Base-by-base conservation (phyloP, 1,140 invertebrate genomes). In the Pseudomyrmex gracilis region DNA sequence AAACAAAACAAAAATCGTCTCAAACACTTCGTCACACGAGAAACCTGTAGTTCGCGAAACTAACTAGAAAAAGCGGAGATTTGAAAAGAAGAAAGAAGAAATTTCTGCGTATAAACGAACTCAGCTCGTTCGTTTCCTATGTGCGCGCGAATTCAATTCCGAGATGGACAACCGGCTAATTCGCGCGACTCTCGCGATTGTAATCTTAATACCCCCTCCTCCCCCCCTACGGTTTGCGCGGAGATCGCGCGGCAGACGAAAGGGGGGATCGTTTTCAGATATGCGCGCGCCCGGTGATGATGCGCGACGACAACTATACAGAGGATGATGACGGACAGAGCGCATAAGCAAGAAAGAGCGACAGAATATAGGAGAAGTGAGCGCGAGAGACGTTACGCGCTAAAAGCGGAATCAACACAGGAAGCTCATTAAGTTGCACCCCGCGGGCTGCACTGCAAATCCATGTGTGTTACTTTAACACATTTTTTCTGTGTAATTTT, bases 371-470 rank as follows among this genome's bases (percentile, higher is more conserved):
- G 58, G 43, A 55, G 57, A 45, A 83, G 51, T 17, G 60, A 57
- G 53, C 55, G 71, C 7, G 80, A 89, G 84, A 84, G 74, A 84
- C 80, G 63, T 89, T 86, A 86, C 76, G 87, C 87, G 85, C 66
- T 87, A 90, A 86, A 90, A 90, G 84, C 89, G 89, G 89, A 88
- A 90, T 83, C 89, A 88, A 89, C 89, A 87, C 87, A 89, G 89
- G 89, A 90, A 90, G 87, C 89, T 90, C 89, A 90, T 90, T 90
- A 90, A 90, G 89, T 90, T 90, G 83, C 86, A 87, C 85, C 89
- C 89, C 86, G 87, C 85, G 89, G 87, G 86, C 88, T n/a, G n/a
- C n/a, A n/a, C n/a, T n/a, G n/a, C n/a, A n/a, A n/a, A n/a, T n/a
- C n/a, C n/a, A n/a, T n/a, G n/a, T n/a, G n/a, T n/a, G n/a, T n/a